These are phyloP conservation scores for Sitodiplosis mosellana DNA, from an alignment of 1,140 invertebrate genomes.

Conservation along the genomic window DNA sequence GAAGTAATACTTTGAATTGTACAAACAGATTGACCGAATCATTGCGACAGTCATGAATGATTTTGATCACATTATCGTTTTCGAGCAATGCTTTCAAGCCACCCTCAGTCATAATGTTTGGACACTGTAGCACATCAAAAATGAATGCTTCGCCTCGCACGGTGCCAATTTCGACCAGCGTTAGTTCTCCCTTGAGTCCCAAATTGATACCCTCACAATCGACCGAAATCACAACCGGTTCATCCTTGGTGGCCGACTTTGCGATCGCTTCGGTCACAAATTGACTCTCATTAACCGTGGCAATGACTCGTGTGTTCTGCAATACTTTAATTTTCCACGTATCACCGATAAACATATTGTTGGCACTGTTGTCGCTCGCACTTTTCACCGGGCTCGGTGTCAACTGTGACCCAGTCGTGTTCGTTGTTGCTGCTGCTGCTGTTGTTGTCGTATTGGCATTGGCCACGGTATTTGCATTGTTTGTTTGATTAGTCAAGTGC, in stretches of 20 bases:
- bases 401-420: constrained; percentile 17
- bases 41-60: constrained; percentile 87
- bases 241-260: constrained; percentile 30
- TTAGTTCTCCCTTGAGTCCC: constrained; percentile 64
- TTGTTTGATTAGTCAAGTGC: background rate
- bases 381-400: constrained; percentile 4
- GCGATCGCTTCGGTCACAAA: constrained; percentile 62
- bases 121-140: constrained; percentile 78
- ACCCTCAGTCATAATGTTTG: constrained; percentile 55
- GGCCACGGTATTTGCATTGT: constrained; percentile 2
- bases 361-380: constrained; percentile 7
- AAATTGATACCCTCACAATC: constrained; percentile 87
- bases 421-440: constrained; percentile 23
- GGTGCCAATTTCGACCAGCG: constrained; percentile 70
- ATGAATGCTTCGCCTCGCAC: constrained; percentile 60
- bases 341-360: constrained; percentile 39
- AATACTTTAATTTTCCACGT: constrained; percentile 64
- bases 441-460: constrained; percentile 24
- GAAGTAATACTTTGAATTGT: constrained; percentile 72
- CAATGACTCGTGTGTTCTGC: constrained; percentile 58
- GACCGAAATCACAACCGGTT: constrained; percentile 48
- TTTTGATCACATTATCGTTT: constrained; percentile 68
- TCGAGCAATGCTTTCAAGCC: constrained; percentile 66
- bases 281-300: constrained; percentile 53
- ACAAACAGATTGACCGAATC: constrained; percentile 75